Base-by-base conservation (phyloP, 2,113 vertebrate genomes). In the Silurus meridionalis region DNA sequence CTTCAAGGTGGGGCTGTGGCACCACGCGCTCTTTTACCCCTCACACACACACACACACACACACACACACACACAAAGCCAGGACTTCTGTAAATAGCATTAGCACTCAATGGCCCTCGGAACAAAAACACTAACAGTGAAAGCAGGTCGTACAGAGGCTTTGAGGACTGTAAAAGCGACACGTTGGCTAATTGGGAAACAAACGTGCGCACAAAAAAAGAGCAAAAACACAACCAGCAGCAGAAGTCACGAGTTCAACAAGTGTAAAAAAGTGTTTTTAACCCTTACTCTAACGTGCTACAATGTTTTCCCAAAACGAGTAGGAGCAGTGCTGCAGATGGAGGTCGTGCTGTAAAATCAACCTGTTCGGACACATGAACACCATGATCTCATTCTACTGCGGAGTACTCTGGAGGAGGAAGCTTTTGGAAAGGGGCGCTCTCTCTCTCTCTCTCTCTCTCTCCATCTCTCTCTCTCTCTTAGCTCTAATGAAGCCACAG, bases 401-500 rank as follows among this genome's bases (percentile, higher is more conserved):
- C 28, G 83, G n/a, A n/a, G n/a, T n/a, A n/a, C n/a, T n/a, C n/a
- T 58, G 72, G 15, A 83, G 81, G 66, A 83, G 58, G 25, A 67
- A 83, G 23, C 48, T 50, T n/a, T 83, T 80, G 78, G 6, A 11
- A 82, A 83, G 85, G 79, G 66, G 58, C 79, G 25, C 69, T 2
- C 28, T 71, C 72, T 75, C 72, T 28, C 75, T 78, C 74, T 57
- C 52, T 57, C 74, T 77, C 72, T 53, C 74, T 55, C 50, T 77
- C 74, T 71, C 67, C 19, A 69, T 53, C 69, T 37, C 75, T 58
- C 82, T 14, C 77, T 58, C 7, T 86, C 88, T 46, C 37, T 78
- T 28, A 52, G n/a, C 77, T 0, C 88, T 92, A 88, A 91, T 90
- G 91, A 89, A 85, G 93, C 89, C 91, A 86, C 89, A 91, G 88